Evolutionary conservation across 2,113 vertebrate species (phyloP).

Genomic region (Malurus cyaneus): DNA sequence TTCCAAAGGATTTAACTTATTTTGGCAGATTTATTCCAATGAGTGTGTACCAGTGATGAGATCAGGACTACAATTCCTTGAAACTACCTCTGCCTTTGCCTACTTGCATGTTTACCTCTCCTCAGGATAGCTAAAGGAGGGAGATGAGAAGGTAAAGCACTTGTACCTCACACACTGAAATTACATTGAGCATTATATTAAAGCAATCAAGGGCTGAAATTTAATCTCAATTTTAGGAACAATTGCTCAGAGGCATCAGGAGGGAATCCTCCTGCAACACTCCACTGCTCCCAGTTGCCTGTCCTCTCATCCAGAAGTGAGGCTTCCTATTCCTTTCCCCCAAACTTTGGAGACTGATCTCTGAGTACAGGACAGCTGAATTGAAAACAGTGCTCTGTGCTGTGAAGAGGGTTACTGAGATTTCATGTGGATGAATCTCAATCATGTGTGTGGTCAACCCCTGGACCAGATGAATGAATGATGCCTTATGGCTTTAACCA

Average conservation of each 20-base stretch:
- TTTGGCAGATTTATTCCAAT: neutral
- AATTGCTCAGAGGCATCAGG: neutral
- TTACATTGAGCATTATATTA: neutral
- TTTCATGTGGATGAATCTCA: neutral
- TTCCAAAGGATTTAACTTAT: neutral
- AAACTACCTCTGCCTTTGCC: neutral
- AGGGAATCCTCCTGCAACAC: neutral
- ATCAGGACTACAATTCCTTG: neutral
- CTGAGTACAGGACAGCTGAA: neutral
- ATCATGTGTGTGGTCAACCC: neutral
- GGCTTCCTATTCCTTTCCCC: neutral
- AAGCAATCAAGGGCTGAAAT: neutral
- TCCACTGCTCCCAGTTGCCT: neutral
- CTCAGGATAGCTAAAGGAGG: neutral
- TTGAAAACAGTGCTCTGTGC: neutral
- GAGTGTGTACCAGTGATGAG: neutral
- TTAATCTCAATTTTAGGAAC: neutral
- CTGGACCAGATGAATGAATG: neutral
- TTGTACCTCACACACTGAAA: neutral
- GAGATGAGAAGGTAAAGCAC: neutral
- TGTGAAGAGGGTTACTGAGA: neutral
- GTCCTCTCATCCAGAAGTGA: neutral
- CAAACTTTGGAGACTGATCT: neutral
- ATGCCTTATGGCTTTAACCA: neutral
- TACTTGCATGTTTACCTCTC: neutral